These are phyloP conservation scores for Triplophysa yarkandensis DNA, from an alignment of 2,797 vertebrate species.

Conservation along the genomic window DNA sequence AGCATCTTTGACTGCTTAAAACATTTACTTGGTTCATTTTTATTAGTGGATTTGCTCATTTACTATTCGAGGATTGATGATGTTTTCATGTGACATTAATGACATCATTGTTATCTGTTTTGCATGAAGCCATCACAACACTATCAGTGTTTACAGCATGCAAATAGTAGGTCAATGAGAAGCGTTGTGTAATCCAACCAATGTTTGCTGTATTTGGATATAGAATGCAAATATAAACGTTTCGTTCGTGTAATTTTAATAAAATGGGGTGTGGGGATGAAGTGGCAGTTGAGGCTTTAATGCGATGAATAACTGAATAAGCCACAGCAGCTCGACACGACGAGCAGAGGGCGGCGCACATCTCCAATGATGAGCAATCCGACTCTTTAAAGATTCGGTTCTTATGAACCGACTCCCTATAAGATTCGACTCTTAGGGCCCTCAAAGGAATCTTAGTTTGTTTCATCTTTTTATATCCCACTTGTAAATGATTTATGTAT, in stretches of 20 bases:
- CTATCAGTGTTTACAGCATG: not conserved
- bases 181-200: not conserved
- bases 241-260: not conserved
- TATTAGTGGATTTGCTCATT: too few species aligned
- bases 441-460: too few species aligned
- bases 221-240: conserved; percentile 26
- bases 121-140: not conserved
- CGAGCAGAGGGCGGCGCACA: conserved; percentile 53
- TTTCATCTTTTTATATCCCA: too few species aligned
- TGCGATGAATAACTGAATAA: conserved; percentile 59
- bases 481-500: too few species aligned
- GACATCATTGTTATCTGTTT: not conserved
- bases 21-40: too few species aligned
- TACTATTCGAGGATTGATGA: too few species aligned
- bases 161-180: not conserved
- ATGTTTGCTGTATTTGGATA: conserved; percentile 7
- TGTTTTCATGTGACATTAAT: too few species aligned
- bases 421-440: too few species aligned
- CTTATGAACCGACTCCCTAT: too few species aligned
- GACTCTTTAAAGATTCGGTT: too few species aligned
- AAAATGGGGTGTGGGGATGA: not conserved
- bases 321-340: conserved; percentile 70
- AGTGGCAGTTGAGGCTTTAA: conserved; percentile 22
- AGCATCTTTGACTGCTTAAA: too few species aligned
- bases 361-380: conserved; percentile 59